Percentiles rank a stretch among this genome's conserved stretches.
Conservation (phyloP, 2,113 vertebrate species). For the Sarotherodon lohbergeri region DNA sequence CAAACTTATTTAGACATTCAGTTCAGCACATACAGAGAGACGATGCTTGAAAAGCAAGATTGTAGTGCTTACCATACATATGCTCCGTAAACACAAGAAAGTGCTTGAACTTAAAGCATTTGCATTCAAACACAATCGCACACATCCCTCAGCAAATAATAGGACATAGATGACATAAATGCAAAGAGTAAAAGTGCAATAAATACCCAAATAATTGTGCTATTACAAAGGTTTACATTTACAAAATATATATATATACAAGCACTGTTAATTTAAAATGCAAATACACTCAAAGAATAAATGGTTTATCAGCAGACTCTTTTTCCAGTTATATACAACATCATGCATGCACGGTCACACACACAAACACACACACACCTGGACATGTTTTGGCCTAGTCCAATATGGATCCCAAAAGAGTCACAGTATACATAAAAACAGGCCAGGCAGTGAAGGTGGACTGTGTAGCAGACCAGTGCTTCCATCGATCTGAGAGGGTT, state of each 20-base stretch:
- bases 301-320: neutral
- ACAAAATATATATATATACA: neutral
- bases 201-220: neutral
- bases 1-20: neutral
- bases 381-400: slow-evolving; percentile 7
- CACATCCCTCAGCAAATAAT: neutral
- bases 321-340: neutral
- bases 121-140: neutral
- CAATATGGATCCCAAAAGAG: slow-evolving; percentile 35
- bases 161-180: neutral
- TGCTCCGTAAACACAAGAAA: neutral
- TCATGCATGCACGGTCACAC: neutral
- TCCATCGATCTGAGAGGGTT: slow-evolving; percentile 93
- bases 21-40: neutral
- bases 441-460: slow-evolving; percentile 28
- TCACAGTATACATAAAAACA: slow-evolving; percentile 58
- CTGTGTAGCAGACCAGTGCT: slow-evolving; percentile 73
- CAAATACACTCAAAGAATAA: neutral
- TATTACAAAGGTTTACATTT: neutral
- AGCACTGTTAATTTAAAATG: neutral
- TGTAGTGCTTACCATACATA: neutral
- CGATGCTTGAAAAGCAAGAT: neutral
- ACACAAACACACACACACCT: slow-evolving; percentile 25
- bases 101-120: neutral
- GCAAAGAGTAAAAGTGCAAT: neutral